phyloP scores from a whole-genome alignment of 92 coral and sea anemone genomes.

The Phenganax stokvisi region DNA sequence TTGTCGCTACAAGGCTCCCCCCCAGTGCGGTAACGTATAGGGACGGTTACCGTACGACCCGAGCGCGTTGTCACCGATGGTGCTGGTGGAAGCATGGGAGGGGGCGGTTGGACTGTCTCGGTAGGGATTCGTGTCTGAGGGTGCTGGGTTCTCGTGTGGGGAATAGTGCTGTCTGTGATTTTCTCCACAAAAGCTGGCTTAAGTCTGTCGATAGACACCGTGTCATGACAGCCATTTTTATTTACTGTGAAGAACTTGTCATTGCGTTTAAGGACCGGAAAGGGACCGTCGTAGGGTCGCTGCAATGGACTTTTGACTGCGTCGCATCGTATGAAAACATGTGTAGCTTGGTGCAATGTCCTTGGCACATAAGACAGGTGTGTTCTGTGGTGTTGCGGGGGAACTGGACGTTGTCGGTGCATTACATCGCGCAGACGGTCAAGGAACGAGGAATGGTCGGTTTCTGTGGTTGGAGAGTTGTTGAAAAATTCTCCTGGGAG shows the following conservation, averaged over 20 bases:
- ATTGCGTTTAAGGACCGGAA: no score
- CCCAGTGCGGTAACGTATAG: no score
- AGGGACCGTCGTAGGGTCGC: constrained; percentile 2
- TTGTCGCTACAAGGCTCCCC: no score
- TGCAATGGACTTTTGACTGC: background rate
- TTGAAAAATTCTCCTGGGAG: no score
- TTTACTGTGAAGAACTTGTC: background rate
- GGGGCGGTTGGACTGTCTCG: no score
- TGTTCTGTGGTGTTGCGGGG: background rate
- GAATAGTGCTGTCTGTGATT: no score
- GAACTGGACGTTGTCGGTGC: background rate
- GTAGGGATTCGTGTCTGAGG: no score
- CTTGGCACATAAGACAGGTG: background rate
- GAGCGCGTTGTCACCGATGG: no score
- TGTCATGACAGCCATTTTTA: background rate
- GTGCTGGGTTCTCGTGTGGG: no score
- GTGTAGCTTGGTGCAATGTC: background rate
- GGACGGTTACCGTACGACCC: no score
- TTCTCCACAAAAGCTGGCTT: background rate
- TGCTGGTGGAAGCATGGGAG: no score
- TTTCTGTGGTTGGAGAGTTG: no score
- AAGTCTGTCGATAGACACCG: background rate
- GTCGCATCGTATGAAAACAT: background rate
- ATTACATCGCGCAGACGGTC: background rate
- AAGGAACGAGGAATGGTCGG: background rate